Evolutionary conservation across 2,797 vertebrate species (phyloP).

Genomic region (Rhincodon typus): DNA sequence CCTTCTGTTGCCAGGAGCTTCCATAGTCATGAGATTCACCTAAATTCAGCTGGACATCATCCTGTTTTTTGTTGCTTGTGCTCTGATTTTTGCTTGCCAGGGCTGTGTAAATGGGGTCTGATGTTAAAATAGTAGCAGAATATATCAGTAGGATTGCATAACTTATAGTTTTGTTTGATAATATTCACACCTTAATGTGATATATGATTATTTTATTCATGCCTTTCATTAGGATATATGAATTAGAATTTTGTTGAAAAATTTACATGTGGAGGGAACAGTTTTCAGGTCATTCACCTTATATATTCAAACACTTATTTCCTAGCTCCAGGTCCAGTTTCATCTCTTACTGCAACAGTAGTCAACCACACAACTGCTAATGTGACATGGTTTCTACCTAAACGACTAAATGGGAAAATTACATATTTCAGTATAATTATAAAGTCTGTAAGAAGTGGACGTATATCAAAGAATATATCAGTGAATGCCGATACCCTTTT

Average conservation of each 20-base stretch:
- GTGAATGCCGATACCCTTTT: slow-evolving; percentile 86
- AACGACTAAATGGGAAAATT: slow-evolving; percentile 89
- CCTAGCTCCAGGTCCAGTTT: slow-evolving; percentile 87
- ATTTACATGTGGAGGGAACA: not conserved
- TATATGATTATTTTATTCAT: not conserved
- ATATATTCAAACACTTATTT: slow-evolving; percentile 44
- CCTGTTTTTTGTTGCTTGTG: not conserved
- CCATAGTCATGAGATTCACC: not conserved
- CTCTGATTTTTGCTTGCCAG: not conserved
- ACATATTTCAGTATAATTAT: slow-evolving; percentile 88
- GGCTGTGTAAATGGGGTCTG: not conserved
- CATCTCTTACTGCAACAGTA: slow-evolving; percentile 81
- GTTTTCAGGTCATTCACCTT: slow-evolving; percentile 15
- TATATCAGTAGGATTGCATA: not conserved
- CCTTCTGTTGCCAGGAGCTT: not conserved
- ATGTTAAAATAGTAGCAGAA: not conserved
- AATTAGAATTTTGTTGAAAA: not conserved
- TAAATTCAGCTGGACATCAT: too few relatives aligned
- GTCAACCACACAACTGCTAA: slow-evolving; percentile 80
- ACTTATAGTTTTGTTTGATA: not conserved
- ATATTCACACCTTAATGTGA: not conserved
- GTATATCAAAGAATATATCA: slow-evolving; percentile 70
- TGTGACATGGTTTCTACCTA: slow-evolving; percentile 86
- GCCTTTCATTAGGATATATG: not conserved
- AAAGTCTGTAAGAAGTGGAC: slow-evolving; percentile 75